phyloP scores from a whole-genome alignment of 2,888 invertebrate genomes.

The Adelphocoris suturalis region DNA sequence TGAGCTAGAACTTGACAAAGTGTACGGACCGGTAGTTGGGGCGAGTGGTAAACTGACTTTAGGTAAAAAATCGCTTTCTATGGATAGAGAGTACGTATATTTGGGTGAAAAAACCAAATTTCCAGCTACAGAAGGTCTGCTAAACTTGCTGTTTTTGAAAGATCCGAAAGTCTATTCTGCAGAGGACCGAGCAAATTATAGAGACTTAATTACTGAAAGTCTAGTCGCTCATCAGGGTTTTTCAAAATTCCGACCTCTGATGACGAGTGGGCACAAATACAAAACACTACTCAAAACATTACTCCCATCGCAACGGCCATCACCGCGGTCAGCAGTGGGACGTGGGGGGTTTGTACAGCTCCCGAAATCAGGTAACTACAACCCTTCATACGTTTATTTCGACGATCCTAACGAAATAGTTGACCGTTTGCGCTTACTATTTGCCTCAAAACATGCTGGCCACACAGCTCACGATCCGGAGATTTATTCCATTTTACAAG shows the following conservation, averaged over 20 bases:
- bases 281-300: no score
- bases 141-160: slow-evolving; percentile 39
- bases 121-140: slow-evolving; percentile 29
- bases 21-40: no score
- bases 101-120: no score
- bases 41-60: no score
- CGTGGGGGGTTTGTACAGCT: neutral
- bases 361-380: neutral
- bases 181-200: slow-evolving; percentile 30
- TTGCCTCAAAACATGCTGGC: neutral
- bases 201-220: slow-evolving; percentile 25
- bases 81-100: no score
- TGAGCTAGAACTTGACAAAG: no score
- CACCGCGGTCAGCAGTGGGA: neutral
- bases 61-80: no score
- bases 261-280: neutral
- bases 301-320: neutral
- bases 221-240: neutral
- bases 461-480: slow-evolving; percentile 32
- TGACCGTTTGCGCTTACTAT: slow-evolving; percentile 1
- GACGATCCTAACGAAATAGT: slow-evolving; percentile 46
- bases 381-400: slow-evolving; percentile 17
- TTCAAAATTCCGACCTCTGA: neutral
- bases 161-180: slow-evolving; percentile 1
- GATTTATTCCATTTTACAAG: slow-evolving; percentile 6